Evolutionary conservation across 2,888 invertebrate species (phyloP).

Genomic region (Halictus quadricinctus): DNA sequence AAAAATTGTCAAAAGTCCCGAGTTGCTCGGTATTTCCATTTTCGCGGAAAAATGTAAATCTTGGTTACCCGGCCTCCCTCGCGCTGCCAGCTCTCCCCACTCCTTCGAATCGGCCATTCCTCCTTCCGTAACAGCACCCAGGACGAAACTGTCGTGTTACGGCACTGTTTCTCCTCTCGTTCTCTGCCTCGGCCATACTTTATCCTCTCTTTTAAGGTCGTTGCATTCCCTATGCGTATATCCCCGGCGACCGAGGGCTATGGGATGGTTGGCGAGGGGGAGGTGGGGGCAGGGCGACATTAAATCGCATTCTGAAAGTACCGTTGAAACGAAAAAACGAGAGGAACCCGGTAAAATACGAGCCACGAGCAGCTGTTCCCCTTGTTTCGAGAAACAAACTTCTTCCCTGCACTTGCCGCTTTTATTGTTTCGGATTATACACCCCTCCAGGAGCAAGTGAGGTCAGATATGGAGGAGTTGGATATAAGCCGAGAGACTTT

Average conservation of each 20-base stretch:
- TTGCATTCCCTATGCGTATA: slow-evolving; percentile 5
- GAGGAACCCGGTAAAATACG: slow-evolving; percentile 18
- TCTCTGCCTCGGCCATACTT: neutral
- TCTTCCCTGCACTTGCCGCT: slow-evolving; percentile 13
- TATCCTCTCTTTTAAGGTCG: slow-evolving; percentile 26
- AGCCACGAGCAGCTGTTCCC: slow-evolving; percentile 24
- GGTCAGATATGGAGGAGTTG: slow-evolving; percentile 7
- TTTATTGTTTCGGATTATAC: slow-evolving; percentile 26
- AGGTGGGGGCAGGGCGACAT: neutral
- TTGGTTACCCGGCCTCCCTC: slow-evolving; percentile 66
- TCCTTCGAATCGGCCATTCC: slow-evolving; percentile 62
- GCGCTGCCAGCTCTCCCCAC: slow-evolving; percentile 24
- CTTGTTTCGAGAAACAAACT: slow-evolving; percentile 19
- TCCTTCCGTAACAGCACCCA: slow-evolving; percentile 58
- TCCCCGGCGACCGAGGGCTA: neutral
- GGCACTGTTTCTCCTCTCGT: slow-evolving; percentile 36
- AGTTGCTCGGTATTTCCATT: neutral
- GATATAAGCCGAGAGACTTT: neutral
- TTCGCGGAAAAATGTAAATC: slow-evolving; percentile 73
- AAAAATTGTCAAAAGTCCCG: neutral
- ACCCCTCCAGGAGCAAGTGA: neutral
- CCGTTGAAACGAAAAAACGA: slow-evolving; percentile 25
- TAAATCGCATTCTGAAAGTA: slow-evolving; percentile 30
- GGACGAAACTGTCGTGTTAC: slow-evolving; percentile 60
- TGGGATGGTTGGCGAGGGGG: neutral